Base-by-base conservation (phyloP, 1,140 invertebrate species). In the Magallana gigas region DNA sequence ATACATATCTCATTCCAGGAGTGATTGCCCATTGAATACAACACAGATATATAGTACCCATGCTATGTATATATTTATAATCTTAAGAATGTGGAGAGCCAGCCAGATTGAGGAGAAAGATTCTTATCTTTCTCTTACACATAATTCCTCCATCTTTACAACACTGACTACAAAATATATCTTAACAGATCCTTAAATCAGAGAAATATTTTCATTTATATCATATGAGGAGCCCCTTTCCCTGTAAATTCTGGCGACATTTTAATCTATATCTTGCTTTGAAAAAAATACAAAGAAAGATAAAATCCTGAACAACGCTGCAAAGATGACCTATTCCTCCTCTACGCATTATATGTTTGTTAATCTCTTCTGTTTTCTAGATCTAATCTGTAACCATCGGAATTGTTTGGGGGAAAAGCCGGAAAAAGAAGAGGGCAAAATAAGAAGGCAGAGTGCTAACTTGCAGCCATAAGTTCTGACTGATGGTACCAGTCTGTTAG, bases 301-400 rank as follows among this genome's bases (percentile, higher is more conserved):
- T 48, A 4, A 48, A 4, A 48, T 48, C 36, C 36, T 48, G 36
- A 4, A 2, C 36, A 48, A 48, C 5, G 36, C 36, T 48, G 36
- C 0, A 48, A 48, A 48, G 36, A 48, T 48, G 36, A 48, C 36
- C 36, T 48, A 48, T 48, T 48, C 36, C 36, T 48, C 36, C 36
- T 48, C 36, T 48, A 48, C 36, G 36, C 36, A 48, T 48, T 76
- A 11, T 76, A 29, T 76, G n/a, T 76, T 76, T 8, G 68, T 23
- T 36, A 76, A 76, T 76, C 68, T 76, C 36, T 76, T 76, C 68
- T 76, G 68, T 76, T 29, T 76, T 76, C 29, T 71, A 76, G 23
- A 76, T 76, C 68, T 76, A 76, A 76, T 76, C 68, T 29, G 5
- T 48, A 29, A 76, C 23, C 11, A 76, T 76, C 68, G 36, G 36